Evolutionary conservation across 2,888 invertebrate genomes (phyloP).

Genomic region (Tridacna gigas): DNA sequence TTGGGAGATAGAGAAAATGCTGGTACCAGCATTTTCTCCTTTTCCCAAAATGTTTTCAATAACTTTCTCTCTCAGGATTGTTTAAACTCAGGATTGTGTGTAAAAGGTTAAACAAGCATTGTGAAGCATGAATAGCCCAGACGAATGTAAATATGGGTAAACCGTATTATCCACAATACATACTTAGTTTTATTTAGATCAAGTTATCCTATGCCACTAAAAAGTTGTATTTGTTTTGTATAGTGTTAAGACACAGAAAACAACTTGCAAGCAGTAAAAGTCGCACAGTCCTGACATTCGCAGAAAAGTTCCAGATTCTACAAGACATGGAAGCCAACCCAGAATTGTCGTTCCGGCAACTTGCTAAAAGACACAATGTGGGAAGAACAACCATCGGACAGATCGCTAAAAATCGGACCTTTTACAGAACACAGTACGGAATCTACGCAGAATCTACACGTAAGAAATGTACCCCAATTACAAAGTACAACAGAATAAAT

Average conservation of each 20-base stretch:
- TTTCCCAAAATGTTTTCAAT: no score
- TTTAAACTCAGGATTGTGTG: no score
- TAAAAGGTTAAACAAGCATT: no score
- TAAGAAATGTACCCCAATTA: constrained; percentile 29
- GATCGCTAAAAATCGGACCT: constrained; percentile 33
- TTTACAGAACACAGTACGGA: constrained; percentile 34
- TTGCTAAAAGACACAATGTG: constrained; percentile 40
- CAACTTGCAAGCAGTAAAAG: not conserved
- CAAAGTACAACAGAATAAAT: constrained; percentile 42
- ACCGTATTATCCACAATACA: not conserved
- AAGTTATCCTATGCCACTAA: no score
- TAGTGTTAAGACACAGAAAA: not conserved
- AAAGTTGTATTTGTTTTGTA: not conserved
- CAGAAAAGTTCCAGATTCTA: constrained; percentile 43
- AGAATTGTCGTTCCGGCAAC: constrained; percentile 29
- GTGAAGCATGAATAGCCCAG: no score
- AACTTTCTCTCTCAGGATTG: no score
- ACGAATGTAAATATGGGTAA: no score
- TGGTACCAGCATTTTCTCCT: no score
- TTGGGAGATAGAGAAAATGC: no score
- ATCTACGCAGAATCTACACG: constrained; percentile 36
- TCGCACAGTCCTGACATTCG: constrained; percentile 24
- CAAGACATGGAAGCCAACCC: constrained; percentile 28
- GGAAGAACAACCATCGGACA: constrained; percentile 41
- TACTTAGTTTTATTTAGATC: not conserved